Evolutionary conservation across 2,888 invertebrate species (phyloP).

Genomic region (Hypomecis punctinalis): DNA sequence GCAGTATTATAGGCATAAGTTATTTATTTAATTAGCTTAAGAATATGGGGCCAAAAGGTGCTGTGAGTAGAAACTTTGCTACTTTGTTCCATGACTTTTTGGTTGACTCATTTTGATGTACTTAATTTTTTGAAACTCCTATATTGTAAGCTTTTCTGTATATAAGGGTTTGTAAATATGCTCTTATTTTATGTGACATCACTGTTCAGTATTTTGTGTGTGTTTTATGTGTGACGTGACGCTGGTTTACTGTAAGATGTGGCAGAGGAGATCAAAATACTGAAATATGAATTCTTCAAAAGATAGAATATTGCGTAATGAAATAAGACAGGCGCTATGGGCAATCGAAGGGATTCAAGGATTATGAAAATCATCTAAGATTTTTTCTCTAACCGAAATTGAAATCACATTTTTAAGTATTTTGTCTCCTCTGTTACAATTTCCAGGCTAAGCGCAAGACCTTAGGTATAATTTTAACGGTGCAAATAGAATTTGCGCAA

Average conservation of each 20-base stretch:
- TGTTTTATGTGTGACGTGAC: conserved; percentile 10
- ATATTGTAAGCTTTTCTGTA: conserved; percentile 29
- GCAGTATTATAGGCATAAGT: conserved; percentile 77
- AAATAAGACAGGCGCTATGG: not conserved
- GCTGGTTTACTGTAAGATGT: not conserved
- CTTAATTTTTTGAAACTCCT: conserved; percentile 35
- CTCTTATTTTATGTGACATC: conserved; percentile 53
- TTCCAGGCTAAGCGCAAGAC: not conserved
- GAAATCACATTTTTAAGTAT: not conserved
- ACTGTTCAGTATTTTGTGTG: conserved; percentile 61
- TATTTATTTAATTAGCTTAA: conserved; percentile 64
- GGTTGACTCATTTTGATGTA: conserved; percentile 48
- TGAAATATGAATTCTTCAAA: not conserved
- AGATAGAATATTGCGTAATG: not conserved
- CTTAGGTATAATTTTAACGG: conserved; percentile 45
- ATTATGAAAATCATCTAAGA: too few relatives aligned
- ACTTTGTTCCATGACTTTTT: conserved; percentile 65
- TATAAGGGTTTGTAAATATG: conserved; percentile 30
- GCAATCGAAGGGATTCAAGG: not conserved
- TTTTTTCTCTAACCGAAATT: too few relatives aligned
- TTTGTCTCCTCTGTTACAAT: not conserved
- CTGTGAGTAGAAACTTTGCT: conserved; percentile 62
- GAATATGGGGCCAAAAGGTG: conserved; percentile 76
- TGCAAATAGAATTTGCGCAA: conserved; percentile 66
- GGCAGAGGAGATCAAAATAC: not conserved